These are phyloP conservation scores for Pinctada fucata DNA, from an alignment of 2,888 invertebrate species.

Conservation along the genomic window DNA sequence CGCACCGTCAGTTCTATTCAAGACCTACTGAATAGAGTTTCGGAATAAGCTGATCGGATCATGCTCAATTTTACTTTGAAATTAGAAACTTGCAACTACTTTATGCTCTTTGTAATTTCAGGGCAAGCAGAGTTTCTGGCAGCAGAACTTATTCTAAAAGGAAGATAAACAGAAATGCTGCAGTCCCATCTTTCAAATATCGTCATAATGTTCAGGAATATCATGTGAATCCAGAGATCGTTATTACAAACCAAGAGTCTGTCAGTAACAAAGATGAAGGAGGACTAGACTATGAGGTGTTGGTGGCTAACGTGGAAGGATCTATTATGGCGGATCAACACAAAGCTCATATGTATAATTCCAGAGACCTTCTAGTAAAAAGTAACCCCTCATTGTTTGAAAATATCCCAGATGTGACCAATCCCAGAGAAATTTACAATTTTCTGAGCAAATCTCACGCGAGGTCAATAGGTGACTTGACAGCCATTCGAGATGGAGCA, in stretches of 20 bases:
- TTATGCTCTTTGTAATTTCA: too few relatives aligned
- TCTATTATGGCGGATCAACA: conserved; percentile 48
- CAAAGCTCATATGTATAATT: conserved; percentile 33
- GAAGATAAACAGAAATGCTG: too few relatives aligned
- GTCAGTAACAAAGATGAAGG: neutral
- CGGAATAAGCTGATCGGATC: too few relatives aligned
- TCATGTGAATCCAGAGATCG: too few relatives aligned
- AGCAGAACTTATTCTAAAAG: too few relatives aligned
- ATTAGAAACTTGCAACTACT: too few relatives aligned
- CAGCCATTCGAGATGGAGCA: neutral
- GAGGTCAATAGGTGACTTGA: conserved; percentile 17
- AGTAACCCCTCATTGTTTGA: conserved; percentile 49
- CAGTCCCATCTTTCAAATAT: too few relatives aligned
- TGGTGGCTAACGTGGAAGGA: conserved; percentile 52
- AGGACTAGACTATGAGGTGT: conserved; percentile 46
- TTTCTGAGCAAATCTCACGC: conserved; percentile 40
- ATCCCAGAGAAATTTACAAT: conserved; percentile 53
- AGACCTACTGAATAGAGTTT: too few relatives aligned
- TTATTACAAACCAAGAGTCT: neutral
- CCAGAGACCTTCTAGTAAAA: conserved; percentile 47
- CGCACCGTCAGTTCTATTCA: too few relatives aligned
- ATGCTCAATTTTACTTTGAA: too few relatives aligned
- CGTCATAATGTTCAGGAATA: too few relatives aligned
- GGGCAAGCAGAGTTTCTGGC: too few relatives aligned
- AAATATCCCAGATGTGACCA: conserved; percentile 44